Evolutionary conservation across 1,140 invertebrate species (phyloP).

Genomic region (Drosophila sulfurigaster): DNA sequence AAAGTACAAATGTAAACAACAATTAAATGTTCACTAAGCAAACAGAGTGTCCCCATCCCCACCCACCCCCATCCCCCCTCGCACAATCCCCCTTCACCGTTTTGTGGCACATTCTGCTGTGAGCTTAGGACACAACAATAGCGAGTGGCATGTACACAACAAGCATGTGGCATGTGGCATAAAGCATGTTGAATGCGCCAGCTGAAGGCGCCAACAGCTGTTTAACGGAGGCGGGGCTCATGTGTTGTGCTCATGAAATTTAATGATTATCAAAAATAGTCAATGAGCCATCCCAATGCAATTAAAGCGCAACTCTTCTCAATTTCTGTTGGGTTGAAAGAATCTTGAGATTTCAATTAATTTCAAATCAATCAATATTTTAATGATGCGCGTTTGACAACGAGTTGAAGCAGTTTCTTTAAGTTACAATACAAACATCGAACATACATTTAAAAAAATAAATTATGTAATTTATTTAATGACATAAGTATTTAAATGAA

Average conservation of each 20-base stretch:
- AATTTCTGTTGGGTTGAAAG: not conserved
- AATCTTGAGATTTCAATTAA: too few species aligned
- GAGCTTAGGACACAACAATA: conserved; percentile 3
- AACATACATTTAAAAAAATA: too few species aligned
- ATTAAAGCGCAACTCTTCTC: not conserved
- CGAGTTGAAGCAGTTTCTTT: too few species aligned
- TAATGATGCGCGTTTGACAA: too few species aligned
- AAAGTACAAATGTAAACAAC: conserved; percentile 82
- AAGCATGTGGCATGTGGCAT: conserved; percentile 6
- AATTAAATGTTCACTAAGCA: conserved; percentile 82
- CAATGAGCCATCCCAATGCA: conserved; percentile 5
- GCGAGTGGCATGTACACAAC: conserved; percentile 16
- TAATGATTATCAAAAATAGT: conserved; percentile 21
- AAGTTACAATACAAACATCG: too few species aligned
- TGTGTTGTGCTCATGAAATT: conserved; percentile 11
- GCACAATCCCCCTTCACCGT: too few species aligned
- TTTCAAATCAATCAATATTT: too few species aligned
- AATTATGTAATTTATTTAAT: too few species aligned
- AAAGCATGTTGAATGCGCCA: not conserved
- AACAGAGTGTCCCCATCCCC: conserved; percentile 40
- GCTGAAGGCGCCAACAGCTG: conserved; percentile 11
- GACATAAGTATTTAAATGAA: too few species aligned
- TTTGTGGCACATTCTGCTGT: not conserved
- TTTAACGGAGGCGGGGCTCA: not conserved
- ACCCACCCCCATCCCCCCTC: too few species aligned